Evolutionary conservation across 2,113 vertebrate species (phyloP).

Genomic region (Grallaria varia): DNA sequence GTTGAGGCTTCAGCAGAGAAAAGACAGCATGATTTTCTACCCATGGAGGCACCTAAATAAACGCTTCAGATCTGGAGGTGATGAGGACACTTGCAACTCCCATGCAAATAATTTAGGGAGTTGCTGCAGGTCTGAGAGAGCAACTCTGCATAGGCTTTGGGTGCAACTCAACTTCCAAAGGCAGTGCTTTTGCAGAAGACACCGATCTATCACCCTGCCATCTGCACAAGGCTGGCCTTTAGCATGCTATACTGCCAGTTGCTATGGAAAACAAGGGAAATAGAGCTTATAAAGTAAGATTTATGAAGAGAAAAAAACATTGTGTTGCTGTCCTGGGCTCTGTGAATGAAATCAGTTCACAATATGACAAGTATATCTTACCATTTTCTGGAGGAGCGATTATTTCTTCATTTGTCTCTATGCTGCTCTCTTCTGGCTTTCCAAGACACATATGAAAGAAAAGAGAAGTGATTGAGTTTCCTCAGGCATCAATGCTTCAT

Average conservation of each 20-base stretch:
- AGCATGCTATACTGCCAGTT: neutral
- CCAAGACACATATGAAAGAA: neutral
- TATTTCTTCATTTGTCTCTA: neutral
- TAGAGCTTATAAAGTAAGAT: neutral
- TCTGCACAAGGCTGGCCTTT: neutral
- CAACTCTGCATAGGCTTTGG: neutral
- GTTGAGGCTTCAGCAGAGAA: neutral
- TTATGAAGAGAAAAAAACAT: neutral
- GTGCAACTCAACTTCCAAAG: neutral
- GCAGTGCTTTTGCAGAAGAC: neutral
- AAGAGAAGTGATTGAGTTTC: neutral
- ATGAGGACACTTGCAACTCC: neutral
- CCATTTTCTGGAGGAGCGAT: neutral
- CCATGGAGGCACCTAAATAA: neutral
- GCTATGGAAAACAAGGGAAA: neutral
- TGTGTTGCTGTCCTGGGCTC: neutral
- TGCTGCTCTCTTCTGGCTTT: neutral
- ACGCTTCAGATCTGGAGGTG: neutral
- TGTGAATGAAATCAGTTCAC: neutral
- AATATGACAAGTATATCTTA: neutral
- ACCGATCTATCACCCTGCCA: fast-evolving
- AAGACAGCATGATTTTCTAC: neutral
- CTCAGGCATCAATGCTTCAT: neutral
- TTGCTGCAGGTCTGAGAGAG: neutral
- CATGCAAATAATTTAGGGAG: neutral